Percentiles rank a stretch among this genome's conserved stretches.
Evolutionary conservation across 2,113 vertebrate genomes (phyloP).

Genomic region (Pionites leucogaster): DNA sequence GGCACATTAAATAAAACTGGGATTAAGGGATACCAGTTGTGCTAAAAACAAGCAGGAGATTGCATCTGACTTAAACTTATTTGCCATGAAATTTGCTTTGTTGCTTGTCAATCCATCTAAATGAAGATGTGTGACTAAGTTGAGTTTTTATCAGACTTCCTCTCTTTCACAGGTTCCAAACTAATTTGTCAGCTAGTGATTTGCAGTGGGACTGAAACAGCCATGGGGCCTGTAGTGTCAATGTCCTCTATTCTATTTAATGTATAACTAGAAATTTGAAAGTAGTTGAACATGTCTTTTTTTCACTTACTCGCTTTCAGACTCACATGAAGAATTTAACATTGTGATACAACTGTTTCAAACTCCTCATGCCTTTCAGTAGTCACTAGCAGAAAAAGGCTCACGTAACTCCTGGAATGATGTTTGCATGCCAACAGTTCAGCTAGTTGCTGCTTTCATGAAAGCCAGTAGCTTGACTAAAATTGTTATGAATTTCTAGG

Average conservation of each 20-base stretch:
- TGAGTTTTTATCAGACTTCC: not conserved
- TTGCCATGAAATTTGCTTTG: slow-evolving; percentile 9
- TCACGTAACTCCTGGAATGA: not conserved
- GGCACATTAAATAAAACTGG: not conserved
- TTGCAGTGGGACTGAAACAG: not conserved
- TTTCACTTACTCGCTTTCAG: not conserved
- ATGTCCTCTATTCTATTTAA: not conserved
- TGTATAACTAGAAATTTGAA: not conserved
- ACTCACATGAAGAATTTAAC: not conserved
- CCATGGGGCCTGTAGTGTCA: not conserved
- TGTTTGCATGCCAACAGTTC: not conserved
- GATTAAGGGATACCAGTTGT: not conserved
- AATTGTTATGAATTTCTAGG: not conserved
- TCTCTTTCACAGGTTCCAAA: not conserved
- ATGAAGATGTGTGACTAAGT: not conserved
- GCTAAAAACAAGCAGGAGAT: not conserved
- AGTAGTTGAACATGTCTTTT: not conserved
- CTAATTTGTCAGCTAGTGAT: slow-evolving; percentile 16
- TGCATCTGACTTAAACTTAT: not conserved
- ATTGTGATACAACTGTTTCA: not conserved
- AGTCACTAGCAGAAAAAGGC: not conserved
- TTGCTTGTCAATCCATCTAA: not conserved
- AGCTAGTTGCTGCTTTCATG: not conserved
- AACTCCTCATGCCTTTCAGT: not conserved
- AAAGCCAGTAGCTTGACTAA: not conserved